Evolutionary conservation across 1,140 invertebrate species (phyloP), one percentile per base, ranked within the genome.

Genomic region (Bombyx mandarina): DNA sequence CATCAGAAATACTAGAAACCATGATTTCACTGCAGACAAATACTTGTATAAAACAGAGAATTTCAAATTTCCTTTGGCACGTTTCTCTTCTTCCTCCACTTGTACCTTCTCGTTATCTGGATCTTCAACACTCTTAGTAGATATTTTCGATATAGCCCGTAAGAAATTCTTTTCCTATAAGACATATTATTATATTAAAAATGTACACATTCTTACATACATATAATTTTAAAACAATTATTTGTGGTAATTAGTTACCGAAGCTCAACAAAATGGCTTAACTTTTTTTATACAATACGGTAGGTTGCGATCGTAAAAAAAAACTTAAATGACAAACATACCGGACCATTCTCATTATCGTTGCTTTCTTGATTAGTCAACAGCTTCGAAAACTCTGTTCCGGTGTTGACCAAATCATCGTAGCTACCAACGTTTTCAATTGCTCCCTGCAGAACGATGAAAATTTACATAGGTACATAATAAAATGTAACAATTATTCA

Each of bases 21-120:
- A 85, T 2, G 91, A 92, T 6, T 91, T 89, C 9, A 94, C 95
- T 0, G 92, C 89, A 26, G 77, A 79, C 55, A 96, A 90, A 71
- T 96, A 97, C 47, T 90, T 77, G 48, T 67, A 75, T 69, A 93
- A 91, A 2, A 94, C 89, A 22, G 73, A 77, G 18, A 71, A 78
- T 3, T 90, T 89, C n/a, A 93, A 73, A 7, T 85, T 86, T 0
- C 92, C 92, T 1, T 88, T 85, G 1, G 86, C 86, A 45, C 89
- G 79, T 26, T 89, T 87, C 64, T 91, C 90, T 3, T 83, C 86
- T n/a, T 67, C 75, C 50, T 74, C 60, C 8, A 82, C 66, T 64
- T 89, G 76, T 45, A 77, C 82, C 12, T 71, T 80, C 8, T 83
- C 71, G 46, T 80, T 75, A 35, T 85, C 78, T 0, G 79, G 60